A percentile compares a stretch with the other conserved stretches of the same genome.
Conservation (phyloP, 2,797 vertebrate genomes). For the Enteromius anoplus region DNA sequence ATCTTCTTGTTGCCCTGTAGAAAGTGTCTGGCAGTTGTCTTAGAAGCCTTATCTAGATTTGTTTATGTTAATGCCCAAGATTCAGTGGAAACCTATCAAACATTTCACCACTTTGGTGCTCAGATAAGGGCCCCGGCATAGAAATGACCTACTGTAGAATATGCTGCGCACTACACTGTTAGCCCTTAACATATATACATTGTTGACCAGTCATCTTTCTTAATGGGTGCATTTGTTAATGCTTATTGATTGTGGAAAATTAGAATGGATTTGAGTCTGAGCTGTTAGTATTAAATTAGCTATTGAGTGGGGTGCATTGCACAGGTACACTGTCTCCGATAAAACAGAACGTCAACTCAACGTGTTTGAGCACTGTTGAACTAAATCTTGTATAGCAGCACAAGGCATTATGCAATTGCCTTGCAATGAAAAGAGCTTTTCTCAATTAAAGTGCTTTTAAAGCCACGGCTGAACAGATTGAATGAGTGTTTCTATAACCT, state of each 20-base stretch:
- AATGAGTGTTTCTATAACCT: neutral
- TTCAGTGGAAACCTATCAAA: neutral
- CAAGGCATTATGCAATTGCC: neutral
- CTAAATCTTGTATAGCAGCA: neutral
- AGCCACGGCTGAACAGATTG: neutral
- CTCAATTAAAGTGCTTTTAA: neutral
- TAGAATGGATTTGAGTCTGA: neutral
- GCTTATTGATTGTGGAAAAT: neutral
- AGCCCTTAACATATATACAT: neutral
- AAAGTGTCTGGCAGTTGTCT: conserved; percentile 1
- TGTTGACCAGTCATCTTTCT: neutral
- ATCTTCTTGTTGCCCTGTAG: neutral
- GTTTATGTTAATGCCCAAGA: neutral
- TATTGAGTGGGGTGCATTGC: neutral
- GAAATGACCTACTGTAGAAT: too few species aligned
- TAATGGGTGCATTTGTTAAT: neutral
- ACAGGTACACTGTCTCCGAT: neutral
- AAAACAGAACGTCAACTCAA: neutral
- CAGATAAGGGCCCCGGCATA: neutral
- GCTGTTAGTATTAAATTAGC: neutral
- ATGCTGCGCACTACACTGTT: neutral
- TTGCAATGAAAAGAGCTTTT: neutral
- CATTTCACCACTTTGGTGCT: neutral
- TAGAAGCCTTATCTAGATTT: neutral
- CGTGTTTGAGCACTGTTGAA: neutral